Base-by-base conservation (phyloP, 1,140 invertebrate genomes). In the Drosophila dunni region DNA sequence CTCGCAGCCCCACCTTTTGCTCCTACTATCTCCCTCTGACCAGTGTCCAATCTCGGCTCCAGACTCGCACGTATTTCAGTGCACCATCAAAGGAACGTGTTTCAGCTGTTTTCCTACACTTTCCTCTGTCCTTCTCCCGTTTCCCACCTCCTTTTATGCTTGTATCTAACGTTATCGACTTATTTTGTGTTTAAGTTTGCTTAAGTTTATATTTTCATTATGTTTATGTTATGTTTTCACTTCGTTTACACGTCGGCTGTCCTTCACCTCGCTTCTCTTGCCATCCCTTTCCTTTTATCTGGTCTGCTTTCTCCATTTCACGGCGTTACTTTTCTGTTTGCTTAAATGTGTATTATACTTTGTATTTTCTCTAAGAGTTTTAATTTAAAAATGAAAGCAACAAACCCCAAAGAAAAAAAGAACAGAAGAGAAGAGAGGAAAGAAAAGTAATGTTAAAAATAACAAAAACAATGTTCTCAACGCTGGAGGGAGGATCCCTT, bases 201-300 rank as follows among this genome's bases (percentile, higher is more conserved):
- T 74, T 74, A 78, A 78, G 78, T 75, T 79, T 79, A 74, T 78
- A 79, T 79, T 79, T 74, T 74, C 78, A 78, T 79, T 78, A 79
- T 79, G 78, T 79, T 79, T 79, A 78, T 78, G 78, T 79, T 79
- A 78, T 78, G 78, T 79, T 79, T 67, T 62, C 75, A 70, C 70
- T 78, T 78, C 78, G 78, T 79, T 79, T 79, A 74, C 75, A 78
- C 75, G 54, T 74, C 58, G 68, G 58, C 24, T 29, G 24, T 29
- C 24, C 24, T 29, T 29, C 24, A 29, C 63, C 64, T 79, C 48
- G n/a, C 17, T 42, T 13, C n/a, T 8, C 38, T 58, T 7, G 7
- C 11, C 7, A n/a, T n/a, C n/a, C n/a, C 38, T 42, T 9, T 13
- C 1, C 24, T 6, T 29, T 29, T 29, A 29, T 29, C 24, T 29